Conservation (phyloP, 2,888 invertebrate genomes). For the Dryadula phaetusa region DNA sequence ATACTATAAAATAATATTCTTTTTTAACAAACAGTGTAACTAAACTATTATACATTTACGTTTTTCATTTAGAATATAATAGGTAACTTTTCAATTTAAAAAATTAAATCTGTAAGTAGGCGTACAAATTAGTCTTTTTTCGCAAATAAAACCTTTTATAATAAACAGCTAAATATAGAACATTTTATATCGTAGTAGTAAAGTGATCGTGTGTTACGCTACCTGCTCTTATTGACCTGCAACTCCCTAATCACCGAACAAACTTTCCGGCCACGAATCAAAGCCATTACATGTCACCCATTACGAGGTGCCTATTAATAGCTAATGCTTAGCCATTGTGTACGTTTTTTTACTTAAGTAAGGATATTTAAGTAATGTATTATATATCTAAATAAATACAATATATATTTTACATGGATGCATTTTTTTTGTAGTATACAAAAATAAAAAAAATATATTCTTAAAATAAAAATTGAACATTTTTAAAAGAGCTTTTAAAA, state of each 20-base stretch:
- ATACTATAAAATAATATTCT: constrained; percentile 6
- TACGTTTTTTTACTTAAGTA: constrained; percentile 6
- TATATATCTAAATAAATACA: not conserved
- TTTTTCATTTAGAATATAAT: no score
- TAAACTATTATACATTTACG: no score
- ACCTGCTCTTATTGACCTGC: constrained; percentile 76
- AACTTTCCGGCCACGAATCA: constrained; percentile 69
- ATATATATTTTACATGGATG: no score
- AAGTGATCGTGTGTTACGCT: constrained; percentile 53
- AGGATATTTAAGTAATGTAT: not conserved
- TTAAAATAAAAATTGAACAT: no score
- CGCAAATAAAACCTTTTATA: not conserved
- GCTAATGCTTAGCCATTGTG: constrained; percentile 24
- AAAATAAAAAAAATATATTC: no score
- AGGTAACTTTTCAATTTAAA: no score
- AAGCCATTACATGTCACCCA: constrained; percentile 61
- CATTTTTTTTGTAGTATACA: no score
- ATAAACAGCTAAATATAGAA: constrained; percentile 17
- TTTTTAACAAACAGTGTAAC: not conserved
- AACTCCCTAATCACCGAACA: constrained; percentile 66
- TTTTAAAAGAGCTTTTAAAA: not conserved
- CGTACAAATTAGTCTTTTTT: not conserved
- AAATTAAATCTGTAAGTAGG: no score
- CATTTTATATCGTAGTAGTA: constrained; percentile 20
- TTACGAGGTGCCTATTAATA: constrained; percentile 46